These are phyloP conservation scores for Channa argus DNA, from an alignment of 2,113 vertebrate genomes.

Conservation along the genomic window DNA sequence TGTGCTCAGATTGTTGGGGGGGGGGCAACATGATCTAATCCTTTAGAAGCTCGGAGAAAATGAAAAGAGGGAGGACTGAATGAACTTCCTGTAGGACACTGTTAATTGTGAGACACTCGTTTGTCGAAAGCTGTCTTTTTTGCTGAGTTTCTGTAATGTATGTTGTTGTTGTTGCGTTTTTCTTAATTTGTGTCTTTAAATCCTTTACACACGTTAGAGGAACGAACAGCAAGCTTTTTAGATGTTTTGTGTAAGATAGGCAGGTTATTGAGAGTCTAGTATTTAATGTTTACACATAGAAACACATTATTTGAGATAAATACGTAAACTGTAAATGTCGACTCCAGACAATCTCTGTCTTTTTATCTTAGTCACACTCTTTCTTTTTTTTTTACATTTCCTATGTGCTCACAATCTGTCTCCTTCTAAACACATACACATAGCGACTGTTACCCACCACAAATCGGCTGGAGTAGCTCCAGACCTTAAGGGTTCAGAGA, in stretches of 20 bases:
- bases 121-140: not conserved
- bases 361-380: constrained; percentile 39
- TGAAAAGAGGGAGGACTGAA: not conserved
- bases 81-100: not conserved
- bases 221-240: not conserved
- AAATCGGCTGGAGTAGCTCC: constrained; percentile 65
- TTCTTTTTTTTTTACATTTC: constrained; percentile 25
- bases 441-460: constrained; percentile 25
- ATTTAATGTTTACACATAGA: not conserved
- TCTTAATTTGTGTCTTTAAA: no score
- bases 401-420: constrained; percentile 15
- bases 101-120: not conserved
- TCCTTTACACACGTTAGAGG: not conserved
- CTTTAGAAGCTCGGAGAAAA: constrained; percentile 11
- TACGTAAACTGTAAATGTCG: constrained; percentile 48
- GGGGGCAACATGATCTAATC: constrained; percentile 37
- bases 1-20: constrained; percentile 30
- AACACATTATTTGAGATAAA: not conserved
- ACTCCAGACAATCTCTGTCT: constrained; percentile 11
- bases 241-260: not conserved
- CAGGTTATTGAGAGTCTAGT: not conserved
- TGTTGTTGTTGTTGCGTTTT: no score
- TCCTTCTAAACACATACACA: constrained; percentile 6
- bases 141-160: not conserved
- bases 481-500: constrained; percentile 68